Conservation (phyloP, 1,140 invertebrate species). For the Rhyacophila brunnea region DNA sequence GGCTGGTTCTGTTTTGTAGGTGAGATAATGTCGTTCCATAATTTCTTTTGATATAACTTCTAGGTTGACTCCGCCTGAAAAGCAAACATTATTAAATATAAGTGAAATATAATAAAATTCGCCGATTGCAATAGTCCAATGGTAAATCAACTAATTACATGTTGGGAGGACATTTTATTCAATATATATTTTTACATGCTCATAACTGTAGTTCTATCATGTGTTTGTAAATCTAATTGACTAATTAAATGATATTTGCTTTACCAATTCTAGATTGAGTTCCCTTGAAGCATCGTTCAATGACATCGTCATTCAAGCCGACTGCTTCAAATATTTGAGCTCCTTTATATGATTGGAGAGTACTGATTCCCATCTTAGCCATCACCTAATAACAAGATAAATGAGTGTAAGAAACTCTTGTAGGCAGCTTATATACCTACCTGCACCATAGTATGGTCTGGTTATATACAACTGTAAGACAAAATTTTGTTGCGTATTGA, state of each 20-base stretch:
- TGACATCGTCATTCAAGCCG: constrained; percentile 87
- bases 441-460: neutral
- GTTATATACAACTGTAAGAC: neutral
- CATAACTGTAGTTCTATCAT: too few species aligned
- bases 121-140: too few species aligned
- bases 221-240: too few species aligned
- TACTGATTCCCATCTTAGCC: constrained; percentile 99
- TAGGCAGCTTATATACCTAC: neutral
- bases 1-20: constrained; percentile 65
- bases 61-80: constrained; percentile 82
- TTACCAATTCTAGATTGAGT: constrained; percentile 85
- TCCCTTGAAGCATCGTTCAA: constrained; percentile 93
- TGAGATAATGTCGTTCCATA: constrained; percentile 77
- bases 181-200: too few species aligned
- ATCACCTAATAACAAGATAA: constrained; percentile 62
- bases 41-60: constrained; percentile 88
- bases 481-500: too few species aligned
- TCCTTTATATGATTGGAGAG: constrained; percentile 98
- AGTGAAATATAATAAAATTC: too few species aligned
- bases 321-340: constrained; percentile 99
- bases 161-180: too few species aligned
- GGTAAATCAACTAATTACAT: too few species aligned
- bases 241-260: constrained; percentile 9
- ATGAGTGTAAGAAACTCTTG: neutral
- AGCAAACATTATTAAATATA: too few species aligned